Evolutionary conservation across 1,140 invertebrate species (phyloP).

Genomic region (Cotesia glomerata): DNA sequence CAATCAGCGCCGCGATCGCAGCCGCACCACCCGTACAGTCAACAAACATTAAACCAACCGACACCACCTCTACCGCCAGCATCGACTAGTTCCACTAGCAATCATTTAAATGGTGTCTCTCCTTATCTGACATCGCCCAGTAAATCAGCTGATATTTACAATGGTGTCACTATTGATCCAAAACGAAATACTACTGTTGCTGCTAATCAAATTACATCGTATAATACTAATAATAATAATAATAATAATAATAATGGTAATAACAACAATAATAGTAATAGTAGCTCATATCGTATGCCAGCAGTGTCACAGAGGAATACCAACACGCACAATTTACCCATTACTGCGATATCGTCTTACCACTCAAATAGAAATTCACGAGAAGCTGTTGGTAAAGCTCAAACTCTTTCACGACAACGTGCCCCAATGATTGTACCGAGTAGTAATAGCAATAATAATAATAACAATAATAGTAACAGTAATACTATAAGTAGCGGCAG

Average conservation of each 20-base stretch:
- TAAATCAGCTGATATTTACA: constrained; percentile 44
- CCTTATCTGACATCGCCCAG: constrained; percentile 33
- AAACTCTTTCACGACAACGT: constrained; percentile 42
- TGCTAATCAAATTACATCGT: constrained; percentile 21
- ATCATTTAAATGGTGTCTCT: constrained; percentile 12
- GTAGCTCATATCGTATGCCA: constrained; percentile 31
- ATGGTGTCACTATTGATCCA: constrained; percentile 41
- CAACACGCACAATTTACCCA: constrained; percentile 64
- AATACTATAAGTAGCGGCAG: no score
- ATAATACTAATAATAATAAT: constrained; percentile 5
- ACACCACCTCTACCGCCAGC: constrained; percentile 27
- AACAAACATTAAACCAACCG: background rate
- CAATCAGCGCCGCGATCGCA: constrained; percentile 23
- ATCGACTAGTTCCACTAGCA: constrained; percentile 5
- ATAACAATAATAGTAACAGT: no score
- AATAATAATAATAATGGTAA: constrained; percentile 5
- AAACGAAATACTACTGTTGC: constrained; percentile 38
- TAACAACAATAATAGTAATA: no score
- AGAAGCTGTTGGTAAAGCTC: constrained; percentile 46
- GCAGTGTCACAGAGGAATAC: constrained; percentile 34
- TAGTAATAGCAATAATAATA: background rate
- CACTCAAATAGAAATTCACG: constrained; percentile 55
- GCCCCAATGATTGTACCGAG: constrained; percentile 20
- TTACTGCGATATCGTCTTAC: constrained; percentile 62
- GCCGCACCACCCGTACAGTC: constrained; percentile 14